Evolutionary conservation across 2,797 vertebrate species (phyloP), one percentile per base, ranked within the genome.

Genomic region (Acipenser ruthenus): DNA sequence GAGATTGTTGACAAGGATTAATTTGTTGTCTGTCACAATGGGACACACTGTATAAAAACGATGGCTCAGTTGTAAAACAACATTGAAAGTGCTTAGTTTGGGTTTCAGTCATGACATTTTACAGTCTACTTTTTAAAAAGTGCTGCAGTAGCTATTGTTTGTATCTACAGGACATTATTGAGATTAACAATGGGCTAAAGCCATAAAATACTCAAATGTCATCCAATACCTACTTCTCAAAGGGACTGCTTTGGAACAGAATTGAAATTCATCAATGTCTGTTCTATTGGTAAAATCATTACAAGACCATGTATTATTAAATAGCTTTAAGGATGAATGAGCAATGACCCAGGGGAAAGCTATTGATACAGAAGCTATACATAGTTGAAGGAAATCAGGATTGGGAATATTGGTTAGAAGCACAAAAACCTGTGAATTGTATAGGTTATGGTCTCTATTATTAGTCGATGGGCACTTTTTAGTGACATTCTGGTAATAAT

Each of bases 301-400:
- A 77, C 79, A 80, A 87, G 84, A 69, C 71, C 74, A 70, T 75
- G 69, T 55, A 70, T 85, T 86, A 84, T 71, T 79, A 75, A 85
- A 81, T 72, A 77, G 74, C 61, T 79, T 79, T 75, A 72, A 70
- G 73, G 74, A 69, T 8, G 65, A 71, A 70, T 63, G 72, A 70
- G 65, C 67, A 75, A 73, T 79, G 78, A 78, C 74, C 72, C 8
- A 71, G 13, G 73, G 79, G 23, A 79, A 70, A 73, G 77, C 55
- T 77, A 66, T 78, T 73, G 82, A 80, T 83, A 81, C 69, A 81
- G 84, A 75, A 66, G 75, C 60, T 76, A 68, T 56, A 75, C 73
- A 75, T 10, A n/a, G 63, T 82, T 74, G 70, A 10, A 9, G 9
- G 23, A 61, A 9, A 70, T 64, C 0, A 15, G 56, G 18, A 8